Evolutionary conservation across 2,888 invertebrate genomes (phyloP).

Genomic region (Dinocampus coccinellae): DNA sequence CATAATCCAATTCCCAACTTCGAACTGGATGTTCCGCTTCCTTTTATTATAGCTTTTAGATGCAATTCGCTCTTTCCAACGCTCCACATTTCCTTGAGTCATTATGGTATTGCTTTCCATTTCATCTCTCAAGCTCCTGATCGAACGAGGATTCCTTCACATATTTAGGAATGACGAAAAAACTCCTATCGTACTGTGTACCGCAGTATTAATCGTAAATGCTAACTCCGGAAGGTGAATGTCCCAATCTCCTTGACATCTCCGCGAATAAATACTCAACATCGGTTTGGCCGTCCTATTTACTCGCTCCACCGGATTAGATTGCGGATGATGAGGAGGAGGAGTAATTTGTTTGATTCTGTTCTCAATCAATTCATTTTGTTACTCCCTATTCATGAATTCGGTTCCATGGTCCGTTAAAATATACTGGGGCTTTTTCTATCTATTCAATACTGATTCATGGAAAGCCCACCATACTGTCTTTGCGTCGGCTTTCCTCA

Average conservation of each 20-base stretch:
- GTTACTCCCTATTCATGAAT: not conserved
- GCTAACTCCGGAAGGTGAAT: not conserved
- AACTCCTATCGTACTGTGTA: not conserved
- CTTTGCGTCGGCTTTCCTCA: too few species aligned
- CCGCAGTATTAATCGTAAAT: not conserved
- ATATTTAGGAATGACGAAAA: not conserved
- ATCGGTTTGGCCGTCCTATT: not conserved
- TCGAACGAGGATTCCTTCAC: not conserved
- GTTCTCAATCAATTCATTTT: not conserved
- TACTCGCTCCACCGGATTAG: not conserved
- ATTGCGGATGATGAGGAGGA: not conserved
- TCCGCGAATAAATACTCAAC: not conserved
- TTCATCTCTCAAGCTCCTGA: too few species aligned
- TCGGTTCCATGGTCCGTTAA: not conserved
- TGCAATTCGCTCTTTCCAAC: too few species aligned
- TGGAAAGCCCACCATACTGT: not conserved
- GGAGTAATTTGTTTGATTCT: not conserved
- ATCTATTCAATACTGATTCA: not conserved
- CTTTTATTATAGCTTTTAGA: too few species aligned
- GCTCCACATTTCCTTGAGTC: too few species aligned
- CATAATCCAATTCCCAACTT: conserved; percentile 20
- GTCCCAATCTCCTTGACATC: not conserved
- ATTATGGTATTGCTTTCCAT: too few species aligned
- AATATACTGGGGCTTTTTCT: not conserved
- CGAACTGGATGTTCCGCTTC: too few species aligned